Evolutionary conservation across 1,140 invertebrate species (phyloP).

Genomic region (Archegozetes longisetosus): DNA sequence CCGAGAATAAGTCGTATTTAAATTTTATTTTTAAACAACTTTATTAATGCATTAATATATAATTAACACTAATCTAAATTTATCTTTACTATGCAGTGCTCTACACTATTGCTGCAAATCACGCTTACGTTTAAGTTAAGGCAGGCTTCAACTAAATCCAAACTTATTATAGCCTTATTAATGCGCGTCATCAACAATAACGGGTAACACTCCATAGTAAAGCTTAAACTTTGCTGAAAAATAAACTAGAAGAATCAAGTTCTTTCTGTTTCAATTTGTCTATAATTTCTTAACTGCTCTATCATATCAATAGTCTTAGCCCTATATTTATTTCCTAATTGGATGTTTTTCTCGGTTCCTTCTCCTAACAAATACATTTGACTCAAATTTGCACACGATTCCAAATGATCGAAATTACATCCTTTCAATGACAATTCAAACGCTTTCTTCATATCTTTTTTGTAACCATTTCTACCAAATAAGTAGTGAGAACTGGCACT

Average conservation of each 20-base stretch:
- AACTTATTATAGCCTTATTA: neutral
- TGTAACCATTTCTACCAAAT: constrained; percentile 43
- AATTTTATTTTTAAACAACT: no score
- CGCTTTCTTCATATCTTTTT: constrained; percentile 52
- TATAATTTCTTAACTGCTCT: constrained; percentile 39
- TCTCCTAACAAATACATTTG: constrained; percentile 50
- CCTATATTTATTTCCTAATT: constrained; percentile 51
- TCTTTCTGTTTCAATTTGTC: constrained; percentile 10
- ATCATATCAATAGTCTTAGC: constrained; percentile 48
- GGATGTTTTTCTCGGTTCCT: constrained; percentile 48
- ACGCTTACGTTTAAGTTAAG: neutral
- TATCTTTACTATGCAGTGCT: no score
- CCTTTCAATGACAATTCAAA: constrained; percentile 52
- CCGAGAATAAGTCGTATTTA: no score
- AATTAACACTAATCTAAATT: no score
- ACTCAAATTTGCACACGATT: constrained; percentile 68
- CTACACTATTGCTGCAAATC: neutral
- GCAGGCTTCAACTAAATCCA: neutral
- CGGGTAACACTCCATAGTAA: no score
- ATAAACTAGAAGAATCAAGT: neutral
- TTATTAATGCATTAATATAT: no score
- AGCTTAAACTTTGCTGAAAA: no score
- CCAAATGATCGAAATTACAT: constrained; percentile 61
- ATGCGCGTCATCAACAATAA: neutral
- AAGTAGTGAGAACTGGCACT: constrained; percentile 59